Conservation (phyloP, 2,113 vertebrate species). For the Isichthys henryi region DNA sequence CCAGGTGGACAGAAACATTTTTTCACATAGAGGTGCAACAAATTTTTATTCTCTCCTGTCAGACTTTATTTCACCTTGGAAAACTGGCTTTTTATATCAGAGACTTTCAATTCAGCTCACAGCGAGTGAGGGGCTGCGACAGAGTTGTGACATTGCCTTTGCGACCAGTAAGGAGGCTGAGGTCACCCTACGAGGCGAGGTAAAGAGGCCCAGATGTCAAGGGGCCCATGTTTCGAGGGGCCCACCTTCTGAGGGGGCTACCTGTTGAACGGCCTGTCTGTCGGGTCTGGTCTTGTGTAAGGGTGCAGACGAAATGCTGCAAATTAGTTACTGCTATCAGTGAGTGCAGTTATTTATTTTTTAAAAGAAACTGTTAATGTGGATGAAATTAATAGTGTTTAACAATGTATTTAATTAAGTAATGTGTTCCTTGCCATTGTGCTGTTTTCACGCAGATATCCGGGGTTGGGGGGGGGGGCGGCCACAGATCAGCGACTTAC, state of each 20-base stretch:
- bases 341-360: neutral
- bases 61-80: neutral
- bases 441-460: neutral
- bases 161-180: neutral
- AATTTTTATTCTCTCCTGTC: neutral
- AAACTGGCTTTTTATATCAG: neutral
- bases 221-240: neutral
- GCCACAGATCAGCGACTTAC: neutral
- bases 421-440: neutral
- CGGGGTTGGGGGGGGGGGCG: neutral
- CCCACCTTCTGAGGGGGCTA: neutral
- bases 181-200: neutral
- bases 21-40: neutral
- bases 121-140: neutral
- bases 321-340: neutral
- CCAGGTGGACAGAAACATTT: neutral
- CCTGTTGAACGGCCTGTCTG: neutral
- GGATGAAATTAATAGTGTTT: neutral
- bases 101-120: neutral
- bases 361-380: neutral
- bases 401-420: neutral
- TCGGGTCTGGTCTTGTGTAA: neutral
- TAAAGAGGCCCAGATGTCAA: neutral
- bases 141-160: neutral
- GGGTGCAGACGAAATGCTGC: neutral